These are phyloP conservation scores for Seriola rivoliana DNA, from an alignment of 2,113 vertebrate genomes.

Conservation along the genomic window DNA sequence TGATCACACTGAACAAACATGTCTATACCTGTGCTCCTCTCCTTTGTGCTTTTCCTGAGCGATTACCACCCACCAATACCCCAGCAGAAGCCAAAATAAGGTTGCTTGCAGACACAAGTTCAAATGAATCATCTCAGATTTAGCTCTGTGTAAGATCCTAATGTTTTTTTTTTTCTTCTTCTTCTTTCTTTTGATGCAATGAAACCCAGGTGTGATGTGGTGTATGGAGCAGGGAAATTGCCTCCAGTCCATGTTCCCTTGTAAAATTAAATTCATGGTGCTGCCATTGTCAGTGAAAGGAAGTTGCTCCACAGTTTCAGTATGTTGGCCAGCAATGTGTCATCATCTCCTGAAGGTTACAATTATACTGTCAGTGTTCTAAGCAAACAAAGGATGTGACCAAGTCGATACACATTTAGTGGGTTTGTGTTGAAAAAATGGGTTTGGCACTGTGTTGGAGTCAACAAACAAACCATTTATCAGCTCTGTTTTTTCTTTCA, in stretches of 20 bases:
- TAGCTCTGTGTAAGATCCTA: not conserved
- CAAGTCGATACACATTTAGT: constrained; percentile 22
- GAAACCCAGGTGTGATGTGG: constrained; percentile 26
- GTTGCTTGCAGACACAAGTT: not conserved
- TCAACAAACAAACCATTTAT: not conserved
- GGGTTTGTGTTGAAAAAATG: constrained; percentile 21
- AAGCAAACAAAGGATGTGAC: constrained; percentile 46
- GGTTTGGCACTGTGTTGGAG: constrained; percentile 5
- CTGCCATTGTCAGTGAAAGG: constrained; percentile 12
- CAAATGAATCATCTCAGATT: not conserved
- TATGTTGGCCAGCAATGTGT: constrained; percentile 46
- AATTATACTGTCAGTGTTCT: constrained; percentile 30
- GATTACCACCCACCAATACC: constrained; percentile 10
- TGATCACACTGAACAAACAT: constrained; percentile 72
- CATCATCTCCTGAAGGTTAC: constrained; percentile 48
- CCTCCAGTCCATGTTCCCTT: not conserved
- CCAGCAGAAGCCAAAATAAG: not conserved
- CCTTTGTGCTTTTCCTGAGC: constrained; percentile 39
- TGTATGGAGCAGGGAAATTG: not conserved
- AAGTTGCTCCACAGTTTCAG: constrained; percentile 36
- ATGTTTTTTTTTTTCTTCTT: not conserved
- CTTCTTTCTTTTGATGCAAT: constrained; percentile 8
- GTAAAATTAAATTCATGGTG: constrained; percentile 5
- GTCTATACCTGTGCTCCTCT: constrained; percentile 74
- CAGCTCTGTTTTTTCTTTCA: not conserved